These are phyloP conservation scores for Felis chaus DNA, from an alignment of 2,113 vertebrate species.

Conservation along the genomic window DNA sequence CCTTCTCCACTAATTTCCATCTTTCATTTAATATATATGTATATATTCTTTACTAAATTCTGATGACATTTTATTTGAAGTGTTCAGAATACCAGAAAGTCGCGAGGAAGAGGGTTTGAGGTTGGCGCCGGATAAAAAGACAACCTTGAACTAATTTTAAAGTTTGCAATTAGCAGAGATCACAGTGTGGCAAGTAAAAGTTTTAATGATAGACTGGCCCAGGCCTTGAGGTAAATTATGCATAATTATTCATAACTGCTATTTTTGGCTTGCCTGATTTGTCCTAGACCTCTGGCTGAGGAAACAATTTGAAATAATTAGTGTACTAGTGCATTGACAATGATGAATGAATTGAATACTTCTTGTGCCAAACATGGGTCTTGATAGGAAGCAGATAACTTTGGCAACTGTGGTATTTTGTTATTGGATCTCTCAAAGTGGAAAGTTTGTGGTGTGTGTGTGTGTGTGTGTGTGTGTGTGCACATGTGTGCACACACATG, in stretches of 20 bases:
- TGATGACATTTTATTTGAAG: conserved; percentile 64
- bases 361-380: conserved; percentile 82
- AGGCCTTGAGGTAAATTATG: conserved; percentile 96
- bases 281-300: conserved; percentile 92
- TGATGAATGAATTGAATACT: conserved; percentile 92
- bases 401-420: conserved; percentile 80
- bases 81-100: conserved; percentile 72
- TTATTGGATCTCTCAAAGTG: conserved; percentile 70
- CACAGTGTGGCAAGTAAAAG: conserved; percentile 86
- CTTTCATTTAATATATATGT: not conserved
- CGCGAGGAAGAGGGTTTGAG: conserved; percentile 66
- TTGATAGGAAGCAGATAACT: conserved; percentile 90
- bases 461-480: not conserved
- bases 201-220: conserved; percentile 87
- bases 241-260: conserved; percentile 97
- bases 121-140: conserved; percentile 67
- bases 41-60: conserved; percentile 17
- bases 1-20: not conserved
- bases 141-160: conserved; percentile 85
- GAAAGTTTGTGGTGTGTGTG: conserved; percentile 55
- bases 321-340: conserved; percentile 88
- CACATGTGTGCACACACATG: not conserved
- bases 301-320: conserved; percentile 98
- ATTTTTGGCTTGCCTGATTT: conserved; percentile 94
- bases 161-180: conserved; percentile 82